These are phyloP conservation scores for Strigamia crassipes DNA, from an alignment of 2,888 invertebrate genomes.

Conservation along the genomic window DNA sequence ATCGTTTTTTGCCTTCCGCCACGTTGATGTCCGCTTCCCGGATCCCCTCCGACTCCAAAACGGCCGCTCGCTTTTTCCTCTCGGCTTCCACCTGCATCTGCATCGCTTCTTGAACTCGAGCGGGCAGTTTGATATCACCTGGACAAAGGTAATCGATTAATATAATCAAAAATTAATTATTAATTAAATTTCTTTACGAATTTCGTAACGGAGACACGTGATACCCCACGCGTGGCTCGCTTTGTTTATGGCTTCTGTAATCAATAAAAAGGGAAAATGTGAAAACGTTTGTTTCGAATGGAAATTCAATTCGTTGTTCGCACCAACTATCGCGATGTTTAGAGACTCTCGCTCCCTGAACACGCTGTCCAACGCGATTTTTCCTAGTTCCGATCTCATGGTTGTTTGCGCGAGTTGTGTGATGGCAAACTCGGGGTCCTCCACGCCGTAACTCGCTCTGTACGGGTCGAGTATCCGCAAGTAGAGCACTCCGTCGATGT, in stretches of 20 bases:
- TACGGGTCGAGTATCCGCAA: constrained; percentile 92
- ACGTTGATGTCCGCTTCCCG: constrained; percentile 84
- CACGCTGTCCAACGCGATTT: constrained; percentile 94
- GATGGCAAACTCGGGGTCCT: constrained; percentile 99
- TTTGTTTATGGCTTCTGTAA: constrained; percentile 87
- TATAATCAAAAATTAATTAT: too few species aligned
- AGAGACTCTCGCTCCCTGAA: constrained; percentile 95
- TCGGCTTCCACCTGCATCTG: constrained; percentile 99
- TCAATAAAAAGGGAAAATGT: too few species aligned
- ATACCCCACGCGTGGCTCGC: constrained; percentile 99
- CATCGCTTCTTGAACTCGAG: constrained; percentile 97
- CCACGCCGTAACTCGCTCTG: constrained; percentile 94
- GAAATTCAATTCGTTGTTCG: constrained; percentile 50
- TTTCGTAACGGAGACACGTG: constrained; percentile 92
- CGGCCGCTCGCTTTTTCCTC: constrained; percentile 90
- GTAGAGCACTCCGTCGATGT: constrained; percentile 96
- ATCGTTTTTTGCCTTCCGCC: constrained; percentile 91
- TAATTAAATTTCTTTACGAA: constrained; percentile 69
- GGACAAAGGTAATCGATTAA: too few species aligned
- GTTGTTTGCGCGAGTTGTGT: constrained; percentile 99
- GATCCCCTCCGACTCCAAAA: constrained; percentile 90
- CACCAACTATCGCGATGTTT: constrained; percentile 85
- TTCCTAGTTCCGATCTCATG: constrained; percentile 98
- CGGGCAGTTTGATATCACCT: constrained; percentile 89
- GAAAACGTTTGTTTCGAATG: too few species aligned